Base-by-base conservation (phyloP, 2,797 vertebrate genomes). In the Odontamblyopus rebecca region DNA sequence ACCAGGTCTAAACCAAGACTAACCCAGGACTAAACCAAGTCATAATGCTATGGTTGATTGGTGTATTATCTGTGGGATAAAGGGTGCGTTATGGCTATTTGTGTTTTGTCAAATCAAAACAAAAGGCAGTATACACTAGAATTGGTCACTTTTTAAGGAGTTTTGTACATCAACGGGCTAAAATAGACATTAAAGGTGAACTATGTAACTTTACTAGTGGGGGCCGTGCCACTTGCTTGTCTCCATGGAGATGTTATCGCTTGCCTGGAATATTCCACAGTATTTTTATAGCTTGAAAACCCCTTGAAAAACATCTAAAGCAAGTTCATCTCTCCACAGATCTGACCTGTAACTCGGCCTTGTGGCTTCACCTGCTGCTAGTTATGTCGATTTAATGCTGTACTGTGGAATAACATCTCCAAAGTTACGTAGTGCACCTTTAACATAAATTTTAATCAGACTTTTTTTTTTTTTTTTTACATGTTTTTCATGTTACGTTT, bases 81-180 rank as follows among this genome's bases (percentile, higher is more conserved):
- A 19, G 5, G 30, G 6, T 30, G 23, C 12, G 4, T 32, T 19
- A 38, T 38, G 60, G 60, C 29, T 35, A 11, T 30, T 38, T 26
- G 3, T 12, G 61, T 62, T 35, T 62, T n/a, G 18, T 62, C 13
- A 26, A 44, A 44, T 44, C n/a, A 44, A 65, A 65, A 65, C 48
- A 5, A 64, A 65, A 48, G 63, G 41, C 63, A 50, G 44, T 66
- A 16, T 66, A 15, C 44, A 66, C 15, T 50, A 50, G 11, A 29
- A 51, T 66, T 66, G 44, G 61, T 63, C 61, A 63, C 32, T 44
- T 63, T 63, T 63, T 19, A 62, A 32, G 18, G 3, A 38, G n/a
- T 44, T 41, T 26, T 63, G 61, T 41, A 62, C 18, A n/a, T 3
- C 38, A 30, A 19, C 23, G n/a, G 53, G n/a, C 53, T 54, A 54